phyloP scores from a whole-genome alignment of 64 coral and sea anemone genomes.

The Trachythela sp. region DNA sequence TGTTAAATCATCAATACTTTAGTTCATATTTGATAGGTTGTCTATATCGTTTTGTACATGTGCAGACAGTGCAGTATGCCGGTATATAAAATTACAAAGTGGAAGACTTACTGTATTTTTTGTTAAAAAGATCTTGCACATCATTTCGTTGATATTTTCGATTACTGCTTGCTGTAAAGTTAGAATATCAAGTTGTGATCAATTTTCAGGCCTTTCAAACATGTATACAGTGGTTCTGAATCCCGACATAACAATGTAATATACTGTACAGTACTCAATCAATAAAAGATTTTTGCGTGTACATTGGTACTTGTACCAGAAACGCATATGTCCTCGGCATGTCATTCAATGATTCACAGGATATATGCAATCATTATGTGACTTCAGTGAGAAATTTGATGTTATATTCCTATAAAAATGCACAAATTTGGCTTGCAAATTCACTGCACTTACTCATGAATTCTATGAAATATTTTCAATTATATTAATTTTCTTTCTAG shows the following conservation, averaged over 20 bases:
- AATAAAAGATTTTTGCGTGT: too few species aligned
- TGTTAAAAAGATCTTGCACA: slow-evolving; percentile 4
- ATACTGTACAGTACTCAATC: not conserved
- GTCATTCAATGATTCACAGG: too few species aligned
- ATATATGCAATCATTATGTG: too few species aligned
- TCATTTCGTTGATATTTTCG: not conserved
- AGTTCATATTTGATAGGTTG: not conserved
- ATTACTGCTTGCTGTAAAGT: not conserved
- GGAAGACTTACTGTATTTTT: not conserved
- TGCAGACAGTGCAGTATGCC: not conserved
- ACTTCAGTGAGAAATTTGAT: too few species aligned
- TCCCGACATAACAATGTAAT: not conserved
- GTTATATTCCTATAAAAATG: too few species aligned
- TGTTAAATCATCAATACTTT: too few species aligned
- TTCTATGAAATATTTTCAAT: too few species aligned
- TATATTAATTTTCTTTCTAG: not conserved
- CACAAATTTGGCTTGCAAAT: not conserved
- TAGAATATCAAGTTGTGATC: not conserved
- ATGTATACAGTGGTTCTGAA: not conserved
- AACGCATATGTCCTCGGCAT: too few species aligned
- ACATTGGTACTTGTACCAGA: too few species aligned
- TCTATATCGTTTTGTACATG: not conserved
- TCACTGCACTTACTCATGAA: too few species aligned
- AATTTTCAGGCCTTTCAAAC: not conserved
- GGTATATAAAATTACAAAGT: not conserved